Percentiles rank a stretch among this genome's conserved stretches.
These are phyloP conservation scores for Myripristis jacobus DNA, from an alignment of 2,797 vertebrate genomes.

Conservation along the genomic window DNA sequence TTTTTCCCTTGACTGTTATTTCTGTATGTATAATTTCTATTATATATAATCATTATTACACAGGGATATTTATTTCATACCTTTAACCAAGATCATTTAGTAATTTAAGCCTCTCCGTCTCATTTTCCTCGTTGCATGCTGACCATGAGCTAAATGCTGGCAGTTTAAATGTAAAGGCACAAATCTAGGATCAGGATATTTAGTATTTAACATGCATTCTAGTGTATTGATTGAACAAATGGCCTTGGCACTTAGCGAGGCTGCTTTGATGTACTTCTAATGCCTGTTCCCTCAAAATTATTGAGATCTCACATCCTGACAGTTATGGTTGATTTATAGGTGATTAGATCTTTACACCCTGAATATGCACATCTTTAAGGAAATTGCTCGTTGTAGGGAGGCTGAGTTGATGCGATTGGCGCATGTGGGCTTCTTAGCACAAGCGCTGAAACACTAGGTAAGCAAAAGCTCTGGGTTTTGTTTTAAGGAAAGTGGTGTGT, in stretches of 20 bases:
- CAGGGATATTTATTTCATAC: not conserved
- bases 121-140: not conserved
- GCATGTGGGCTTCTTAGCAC: not conserved
- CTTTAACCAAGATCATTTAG: no score
- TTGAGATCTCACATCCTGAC: not conserved
- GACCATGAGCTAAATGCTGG: not conserved
- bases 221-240: slow-evolving; percentile 10
- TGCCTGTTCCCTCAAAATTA: slow-evolving; percentile 3
- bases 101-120: not conserved
- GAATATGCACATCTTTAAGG: slow-evolving; percentile 12
- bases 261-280: slow-evolving; percentile 12
- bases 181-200: not conserved
- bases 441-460: not conserved
- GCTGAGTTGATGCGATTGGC: slow-evolving; percentile 12
- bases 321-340: slow-evolving; percentile 2
- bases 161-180: not conserved
- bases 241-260: not conserved
- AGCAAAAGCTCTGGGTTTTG: no score
- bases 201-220: not conserved
- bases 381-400: not conserved
- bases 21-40: not conserved
- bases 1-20: not conserved
- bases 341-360: slow-evolving; percentile 12
- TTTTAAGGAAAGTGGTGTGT: slow-evolving; percentile 2
- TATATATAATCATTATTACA: not conserved